Percentiles rank a stretch among this genome's conserved stretches.
phyloP scores from a whole-genome alignment of 2,888 invertebrate genomes.

The Leucophenga maculata region DNA sequence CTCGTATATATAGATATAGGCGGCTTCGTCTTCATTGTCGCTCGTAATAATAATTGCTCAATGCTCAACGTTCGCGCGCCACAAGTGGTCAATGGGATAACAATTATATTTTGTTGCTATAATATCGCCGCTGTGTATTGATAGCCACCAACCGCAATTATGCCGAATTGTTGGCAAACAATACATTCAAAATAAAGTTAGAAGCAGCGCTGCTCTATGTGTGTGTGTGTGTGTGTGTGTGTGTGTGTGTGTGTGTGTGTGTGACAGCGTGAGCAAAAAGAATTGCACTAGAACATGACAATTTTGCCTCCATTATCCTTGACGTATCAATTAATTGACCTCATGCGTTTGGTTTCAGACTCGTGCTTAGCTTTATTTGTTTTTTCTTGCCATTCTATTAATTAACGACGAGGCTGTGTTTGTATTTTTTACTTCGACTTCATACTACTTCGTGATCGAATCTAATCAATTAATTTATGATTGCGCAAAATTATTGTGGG shows the following conservation, averaged over 20 bases:
- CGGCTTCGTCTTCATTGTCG: slow-evolving; percentile 7
- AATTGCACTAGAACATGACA: background rate
- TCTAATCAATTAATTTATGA: slow-evolving; percentile 58
- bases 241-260: too few species aligned
- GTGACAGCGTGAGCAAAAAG: slow-evolving; percentile 9
- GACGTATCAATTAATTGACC: slow-evolving; percentile 44
- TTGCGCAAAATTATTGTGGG: slow-evolving; percentile 42
- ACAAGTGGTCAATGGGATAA: slow-evolving; percentile 25
- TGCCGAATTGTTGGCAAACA: slow-evolving; percentile 64
- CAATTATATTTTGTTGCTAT: slow-evolving; percentile 33
- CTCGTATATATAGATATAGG: slow-evolving; percentile 17
- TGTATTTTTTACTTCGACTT: background rate
- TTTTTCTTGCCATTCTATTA: background rate
- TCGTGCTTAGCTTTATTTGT: too few species aligned
- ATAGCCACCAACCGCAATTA: slow-evolving; percentile 47
- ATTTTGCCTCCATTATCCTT: slow-evolving; percentile 26
- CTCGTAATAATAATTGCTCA: slow-evolving; percentile 14
- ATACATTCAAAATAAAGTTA: slow-evolving; percentile 37
- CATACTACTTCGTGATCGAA: slow-evolving; percentile 45
- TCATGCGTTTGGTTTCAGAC: background rate
- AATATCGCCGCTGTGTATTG: background rate
- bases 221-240: too few species aligned
- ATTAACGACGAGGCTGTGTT: background rate
- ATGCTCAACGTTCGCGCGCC: background rate
- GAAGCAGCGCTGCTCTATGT: slow-evolving; percentile 20